These are phyloP conservation scores for Urocitellus parryii DNA, from an alignment of 2,113 vertebrate species.

Conservation along the genomic window DNA sequence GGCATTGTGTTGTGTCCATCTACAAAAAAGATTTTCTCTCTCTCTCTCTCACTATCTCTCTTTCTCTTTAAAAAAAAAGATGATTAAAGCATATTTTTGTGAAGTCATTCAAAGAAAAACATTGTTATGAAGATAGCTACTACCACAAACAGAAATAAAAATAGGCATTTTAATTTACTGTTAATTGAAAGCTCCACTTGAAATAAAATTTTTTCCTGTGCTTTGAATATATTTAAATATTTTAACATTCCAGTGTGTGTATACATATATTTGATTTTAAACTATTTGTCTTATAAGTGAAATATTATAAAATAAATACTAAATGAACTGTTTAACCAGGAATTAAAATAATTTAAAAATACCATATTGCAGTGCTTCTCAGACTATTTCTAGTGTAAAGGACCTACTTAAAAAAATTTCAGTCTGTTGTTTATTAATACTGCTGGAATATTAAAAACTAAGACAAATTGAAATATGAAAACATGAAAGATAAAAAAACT, in stretches of 20 bases:
- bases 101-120: constrained; percentile 2
- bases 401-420: neutral
- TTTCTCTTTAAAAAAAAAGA: neutral
- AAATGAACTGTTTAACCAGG: constrained; percentile 10
- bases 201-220: neutral
- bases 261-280: neutral
- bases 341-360: constrained; percentile 56
- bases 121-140: neutral
- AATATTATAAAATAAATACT: constrained; percentile 41
- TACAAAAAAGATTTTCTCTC: too few relatives aligned
- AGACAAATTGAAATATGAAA: neutral
- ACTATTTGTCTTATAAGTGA: neutral
- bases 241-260: neutral
- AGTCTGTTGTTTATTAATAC: neutral
- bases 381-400: neutral
- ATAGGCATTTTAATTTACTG: constrained; percentile 28
- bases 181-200: constrained; percentile 29
- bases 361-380: neutral
- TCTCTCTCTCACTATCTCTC: too few relatives aligned
- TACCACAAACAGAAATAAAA: constrained; percentile 40
- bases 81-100: constrained; percentile 45
- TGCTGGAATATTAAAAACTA: neutral
- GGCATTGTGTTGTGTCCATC: too few relatives aligned
- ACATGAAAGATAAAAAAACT: constrained; percentile 34
- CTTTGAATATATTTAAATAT: constrained; percentile 53